These are phyloP conservation scores for Luidia sarsii DNA, from an alignment of 53 echinoderm and acorn worm genomes.

Conservation along the genomic window DNA sequence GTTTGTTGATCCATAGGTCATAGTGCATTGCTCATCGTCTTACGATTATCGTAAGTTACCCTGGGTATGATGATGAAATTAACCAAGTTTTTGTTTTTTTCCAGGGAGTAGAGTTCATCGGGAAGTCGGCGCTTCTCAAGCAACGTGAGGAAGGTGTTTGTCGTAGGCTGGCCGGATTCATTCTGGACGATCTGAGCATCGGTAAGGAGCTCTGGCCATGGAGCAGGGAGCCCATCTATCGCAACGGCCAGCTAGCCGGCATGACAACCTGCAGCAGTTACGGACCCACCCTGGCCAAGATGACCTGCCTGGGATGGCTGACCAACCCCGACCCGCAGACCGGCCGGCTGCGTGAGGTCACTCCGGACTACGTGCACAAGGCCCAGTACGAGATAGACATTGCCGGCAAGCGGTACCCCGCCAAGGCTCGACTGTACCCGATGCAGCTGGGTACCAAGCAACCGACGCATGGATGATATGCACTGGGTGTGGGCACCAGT, in stretches of 20 bases:
- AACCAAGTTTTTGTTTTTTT: background rate
- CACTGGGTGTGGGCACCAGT: too few species aligned
- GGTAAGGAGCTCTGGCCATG: conserved; percentile 84
- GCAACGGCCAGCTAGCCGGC: conserved; percentile 79
- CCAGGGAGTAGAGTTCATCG: conserved; percentile 90
- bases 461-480: conserved; percentile 65
- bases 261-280: conserved; percentile 87
- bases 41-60: too few species aligned
- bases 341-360: conserved; percentile 54
- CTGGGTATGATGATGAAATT: background rate
- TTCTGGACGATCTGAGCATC: conserved; percentile 80
- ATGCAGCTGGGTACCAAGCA: conserved; percentile 67
- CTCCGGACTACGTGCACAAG: conserved; percentile 73
- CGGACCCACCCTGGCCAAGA: conserved; percentile 81
- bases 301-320: conserved; percentile 94
- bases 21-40: too few species aligned
- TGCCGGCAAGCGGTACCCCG: conserved; percentile 55
- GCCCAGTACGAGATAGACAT: conserved; percentile 81
- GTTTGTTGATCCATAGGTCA: too few species aligned
- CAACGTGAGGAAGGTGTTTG: conserved; percentile 77
- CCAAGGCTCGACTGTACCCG: conserved; percentile 81
- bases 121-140: conserved; percentile 72
- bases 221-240: conserved; percentile 92
- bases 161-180: conserved; percentile 67
- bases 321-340: conserved; percentile 64